Percentiles rank a stretch among this genome's conserved stretches.
Conservation (phyloP, 1,140 invertebrate genomes). For the Bombus vancouverensis region DNA sequence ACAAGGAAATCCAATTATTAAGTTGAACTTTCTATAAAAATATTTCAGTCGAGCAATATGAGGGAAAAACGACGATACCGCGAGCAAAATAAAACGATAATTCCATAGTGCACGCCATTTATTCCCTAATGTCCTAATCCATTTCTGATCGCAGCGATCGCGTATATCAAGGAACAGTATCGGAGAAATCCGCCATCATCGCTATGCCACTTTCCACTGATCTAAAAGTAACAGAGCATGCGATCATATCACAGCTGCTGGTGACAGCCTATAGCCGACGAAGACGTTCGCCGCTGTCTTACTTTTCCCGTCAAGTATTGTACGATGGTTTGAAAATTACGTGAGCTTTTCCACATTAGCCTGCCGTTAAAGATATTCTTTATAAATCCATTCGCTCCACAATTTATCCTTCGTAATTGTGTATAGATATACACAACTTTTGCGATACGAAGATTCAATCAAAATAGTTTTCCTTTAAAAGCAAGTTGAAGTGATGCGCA, state of each 20-base stretch:
- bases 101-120: not conserved
- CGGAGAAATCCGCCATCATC: not conserved
- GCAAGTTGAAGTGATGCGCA: too few species aligned
- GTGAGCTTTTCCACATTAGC: too few species aligned
- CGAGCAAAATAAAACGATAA: not conserved
- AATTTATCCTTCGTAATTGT: too few species aligned
- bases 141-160: not conserved
- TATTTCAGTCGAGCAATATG: not conserved
- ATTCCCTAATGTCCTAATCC: constrained; percentile 16
- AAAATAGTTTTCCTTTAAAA: too few species aligned
- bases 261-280: not conserved
- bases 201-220: constrained; percentile 7
- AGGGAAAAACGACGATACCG: not conserved
- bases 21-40: not conserved
- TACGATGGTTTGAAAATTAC: not conserved
- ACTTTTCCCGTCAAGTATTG: not conserved
- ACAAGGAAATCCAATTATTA: too few species aligned
- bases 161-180: not conserved
- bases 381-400: too few species aligned
- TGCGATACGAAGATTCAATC: too few species aligned
- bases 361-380: too few species aligned
- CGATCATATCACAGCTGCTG: too few species aligned
- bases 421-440: too few species aligned
- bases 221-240: not conserved
- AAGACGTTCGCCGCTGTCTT: too few species aligned